Conservation (phyloP, 1,140 invertebrate genomes). For the Anagrus nilaparvatae region DNA sequence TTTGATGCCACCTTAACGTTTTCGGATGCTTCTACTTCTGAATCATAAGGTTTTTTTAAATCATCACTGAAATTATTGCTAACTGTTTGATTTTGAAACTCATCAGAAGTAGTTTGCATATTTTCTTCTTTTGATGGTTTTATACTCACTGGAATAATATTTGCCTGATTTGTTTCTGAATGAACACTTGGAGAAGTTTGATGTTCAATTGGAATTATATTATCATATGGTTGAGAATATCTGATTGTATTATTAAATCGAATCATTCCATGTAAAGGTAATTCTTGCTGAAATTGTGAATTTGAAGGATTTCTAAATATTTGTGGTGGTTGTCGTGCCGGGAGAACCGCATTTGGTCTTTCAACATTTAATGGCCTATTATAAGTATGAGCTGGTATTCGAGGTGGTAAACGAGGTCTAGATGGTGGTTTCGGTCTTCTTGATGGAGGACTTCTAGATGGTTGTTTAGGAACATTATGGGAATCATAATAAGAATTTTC, state of each 20-base stretch:
- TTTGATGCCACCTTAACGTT: slow-evolving; percentile 26
- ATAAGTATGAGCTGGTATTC: slow-evolving; percentile 21
- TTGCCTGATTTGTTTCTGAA: too few species aligned
- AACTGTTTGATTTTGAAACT: slow-evolving; percentile 7
- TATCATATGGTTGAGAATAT: too few species aligned
- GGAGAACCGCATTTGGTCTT: too few species aligned
- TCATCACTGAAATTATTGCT: slow-evolving; percentile 12
- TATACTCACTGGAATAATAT: slow-evolving; percentile 8
- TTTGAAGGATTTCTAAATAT: too few species aligned
- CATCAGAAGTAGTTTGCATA: neutral
- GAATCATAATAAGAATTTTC: slow-evolving; percentile 26
- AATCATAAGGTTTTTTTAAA: slow-evolving; percentile 24
- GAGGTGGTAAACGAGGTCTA: slow-evolving; percentile 22
- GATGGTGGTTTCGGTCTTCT: slow-evolving; percentile 27
- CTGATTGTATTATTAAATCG: too few species aligned
- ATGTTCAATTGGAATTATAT: too few species aligned
- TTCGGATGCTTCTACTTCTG: slow-evolving; percentile 31
- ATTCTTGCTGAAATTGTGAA: too few species aligned
- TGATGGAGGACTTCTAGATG: slow-evolving; percentile 20
- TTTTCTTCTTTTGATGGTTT: neutral
- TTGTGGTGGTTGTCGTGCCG: too few species aligned
- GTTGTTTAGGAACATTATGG: slow-evolving; percentile 24
- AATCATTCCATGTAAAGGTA: too few species aligned
- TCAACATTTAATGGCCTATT: slow-evolving; percentile 18
- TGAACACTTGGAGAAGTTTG: too few species aligned